Percentiles rank a stretch among this genome's conserved stretches.
These are phyloP conservation scores for Emydura subglobosa DNA, from an alignment of 2,113 vertebrate species.

Conservation along the genomic window DNA sequence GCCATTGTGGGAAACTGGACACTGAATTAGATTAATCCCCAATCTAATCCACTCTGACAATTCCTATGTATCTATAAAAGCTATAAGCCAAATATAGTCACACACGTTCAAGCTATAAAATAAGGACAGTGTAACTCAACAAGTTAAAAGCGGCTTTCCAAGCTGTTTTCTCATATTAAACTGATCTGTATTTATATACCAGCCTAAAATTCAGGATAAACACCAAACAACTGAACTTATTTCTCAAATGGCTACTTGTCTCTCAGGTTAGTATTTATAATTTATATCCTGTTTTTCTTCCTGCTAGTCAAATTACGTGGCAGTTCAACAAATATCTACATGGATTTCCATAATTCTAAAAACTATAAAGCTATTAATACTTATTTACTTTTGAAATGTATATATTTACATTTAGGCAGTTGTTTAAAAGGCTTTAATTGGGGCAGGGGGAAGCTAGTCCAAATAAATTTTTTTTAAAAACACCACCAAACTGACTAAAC, in stretches of 20 bases:
- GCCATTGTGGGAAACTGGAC: not conserved
- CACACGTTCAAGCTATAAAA: not conserved
- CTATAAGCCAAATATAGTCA: not conserved
- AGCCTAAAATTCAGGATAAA: not conserved
- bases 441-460: not conserved
- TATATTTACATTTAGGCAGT: rapidly evolving
- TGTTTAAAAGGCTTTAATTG: not conserved
- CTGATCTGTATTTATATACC: not conserved
- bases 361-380: not conserved
- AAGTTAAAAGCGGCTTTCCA: not conserved
- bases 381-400: not conserved
- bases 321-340: rapidly evolving
- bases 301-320: rapidly evolving
- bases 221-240: not conserved
- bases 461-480: not conserved
- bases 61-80: not conserved
- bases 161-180: not conserved
- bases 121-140: rapidly evolving
- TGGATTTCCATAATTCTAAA: rapidly evolving
- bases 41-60: rapidly evolving
- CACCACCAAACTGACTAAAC: not conserved
- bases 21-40: not conserved
- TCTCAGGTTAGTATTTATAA: not conserved
- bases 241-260: not conserved
- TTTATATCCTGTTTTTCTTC: rapidly evolving